Evolutionary conservation across 2,888 invertebrate species (phyloP).

Genomic region (Achlya flavicornis): DNA sequence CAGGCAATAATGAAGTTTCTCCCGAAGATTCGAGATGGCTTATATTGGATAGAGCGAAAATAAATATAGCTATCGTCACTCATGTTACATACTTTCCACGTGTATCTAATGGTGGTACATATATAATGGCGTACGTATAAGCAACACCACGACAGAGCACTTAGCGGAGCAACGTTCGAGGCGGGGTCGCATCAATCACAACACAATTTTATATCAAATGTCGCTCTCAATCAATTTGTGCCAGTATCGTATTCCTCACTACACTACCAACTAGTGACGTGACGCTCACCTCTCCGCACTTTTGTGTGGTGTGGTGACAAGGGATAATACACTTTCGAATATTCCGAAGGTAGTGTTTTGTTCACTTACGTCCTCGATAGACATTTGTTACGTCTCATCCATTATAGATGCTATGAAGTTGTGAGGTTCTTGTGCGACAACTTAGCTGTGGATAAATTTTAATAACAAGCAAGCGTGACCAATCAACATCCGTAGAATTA

Average conservation of each 20-base stretch:
- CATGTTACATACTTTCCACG: conserved; percentile 24
- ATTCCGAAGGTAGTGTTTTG: neutral
- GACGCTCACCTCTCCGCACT: conserved; percentile 52
- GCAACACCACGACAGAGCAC: conserved; percentile 77
- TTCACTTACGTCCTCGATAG: neutral
- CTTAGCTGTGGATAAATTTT: neutral
- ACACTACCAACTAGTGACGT: conserved; percentile 54
- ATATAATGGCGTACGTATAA: conserved; percentile 50
- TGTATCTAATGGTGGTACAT: conserved; percentile 47
- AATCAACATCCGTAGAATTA: neutral
- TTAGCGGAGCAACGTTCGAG: conserved; percentile 72
- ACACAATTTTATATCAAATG: conserved; percentile 84
- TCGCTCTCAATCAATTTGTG: conserved; percentile 83
- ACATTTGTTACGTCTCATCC: neutral
- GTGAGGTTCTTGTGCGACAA: neutral
- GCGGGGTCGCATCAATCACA: conserved; percentile 82
- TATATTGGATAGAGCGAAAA: conserved; percentile 14
- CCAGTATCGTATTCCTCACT: conserved; percentile 75
- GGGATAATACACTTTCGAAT: conserved; percentile 30
- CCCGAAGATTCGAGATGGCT: conserved; percentile 5
- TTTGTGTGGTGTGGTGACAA: conserved; percentile 33
- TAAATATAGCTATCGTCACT: conserved; percentile 19
- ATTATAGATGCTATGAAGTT: neutral
- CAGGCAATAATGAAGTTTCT: conserved; percentile 2
- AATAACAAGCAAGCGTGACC: neutral